Percentiles rank a stretch among this genome's conserved stretches.
Conservation (phyloP, 2,888 invertebrate species). For the Hypolimnas misippus region DNA sequence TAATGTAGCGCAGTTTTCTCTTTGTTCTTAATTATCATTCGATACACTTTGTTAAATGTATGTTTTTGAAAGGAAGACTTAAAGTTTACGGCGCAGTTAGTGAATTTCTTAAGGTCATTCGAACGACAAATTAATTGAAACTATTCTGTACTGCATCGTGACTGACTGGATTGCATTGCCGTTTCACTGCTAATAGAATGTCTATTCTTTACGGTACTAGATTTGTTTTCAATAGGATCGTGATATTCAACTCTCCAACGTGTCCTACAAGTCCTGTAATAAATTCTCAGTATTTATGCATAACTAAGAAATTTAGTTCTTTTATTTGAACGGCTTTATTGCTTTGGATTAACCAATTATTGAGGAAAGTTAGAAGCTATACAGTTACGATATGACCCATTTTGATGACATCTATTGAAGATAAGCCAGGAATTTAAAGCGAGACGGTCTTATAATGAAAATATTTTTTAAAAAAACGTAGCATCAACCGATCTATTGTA, state of each 20-base stretch:
- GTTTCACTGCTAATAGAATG: conserved; percentile 40
- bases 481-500: background rate
- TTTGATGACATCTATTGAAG: no score
- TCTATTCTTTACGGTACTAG: conserved; percentile 30
- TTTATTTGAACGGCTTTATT: no score
- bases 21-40: conserved; percentile 8
- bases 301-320: no score
- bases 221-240: conserved; percentile 28
- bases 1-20: background rate
- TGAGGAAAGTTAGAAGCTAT: no score
- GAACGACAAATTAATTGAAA: conserved; percentile 37
- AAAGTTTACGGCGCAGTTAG: conserved; percentile 22
- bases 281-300: no score
- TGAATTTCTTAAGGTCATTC: conserved; percentile 37
- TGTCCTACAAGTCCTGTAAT: background rate
- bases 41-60: conserved; percentile 16
- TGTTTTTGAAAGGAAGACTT: conserved; percentile 20
- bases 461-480: background rate
- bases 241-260: conserved; percentile 22
- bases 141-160: conserved; percentile 33
- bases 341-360: no score
- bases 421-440: conserved; percentile 10
- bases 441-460: background rate
- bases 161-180: conserved; percentile 39
- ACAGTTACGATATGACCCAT: no score